Base-by-base conservation (phyloP, 2,113 vertebrate genomes). In the Channa maculata region DNA sequence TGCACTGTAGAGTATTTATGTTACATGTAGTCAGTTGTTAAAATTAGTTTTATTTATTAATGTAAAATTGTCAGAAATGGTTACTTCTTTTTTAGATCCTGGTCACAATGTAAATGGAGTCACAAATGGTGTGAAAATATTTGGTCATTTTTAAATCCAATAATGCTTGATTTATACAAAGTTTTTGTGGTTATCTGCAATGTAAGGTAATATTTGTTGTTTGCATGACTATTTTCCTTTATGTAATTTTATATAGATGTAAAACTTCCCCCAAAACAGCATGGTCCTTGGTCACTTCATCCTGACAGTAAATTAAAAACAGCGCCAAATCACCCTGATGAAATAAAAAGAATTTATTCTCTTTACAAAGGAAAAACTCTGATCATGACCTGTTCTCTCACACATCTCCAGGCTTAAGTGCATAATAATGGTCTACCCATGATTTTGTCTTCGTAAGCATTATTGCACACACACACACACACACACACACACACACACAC, bases 331-430 rank as follows among this genome's bases (percentile, higher is more conserved):
- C 64, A 71, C 2, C 77, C 80, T 83, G 84, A 89, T 93, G 92
- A 94, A 94, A 94, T 93, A 88, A 94, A 96, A 96, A 94, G 86
- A 93, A 95, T 96, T 97, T 95, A 96, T 96, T 95, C 91, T 96
- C 94, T 92, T 95, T 96, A 96, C 92, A 96, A 96, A 96, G 94
- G 87, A 93, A 95, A 95, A 96, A 95, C 93, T 93, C 87, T 92
- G 92, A 96, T 92, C 93, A 94, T 88, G 84, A 92, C 90, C 94
- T 88, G 91, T 92, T 95, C 91, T 88, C 77, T 85, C 85, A 81
- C 79, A 88, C 71, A 72, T 74, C 83, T 93, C 91, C 88, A 89
- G 80, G 92, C 78, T 95, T 91, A 68, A 83, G 85, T 84, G 92
- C 91, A 70, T 84, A 87, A 79, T 85, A 71, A 82, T 89, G 91